Percentiles rank a stretch among this genome's conserved stretches.
Evolutionary conservation across 1,140 invertebrate species (phyloP).

Genomic region (Acarapis woodi): DNA sequence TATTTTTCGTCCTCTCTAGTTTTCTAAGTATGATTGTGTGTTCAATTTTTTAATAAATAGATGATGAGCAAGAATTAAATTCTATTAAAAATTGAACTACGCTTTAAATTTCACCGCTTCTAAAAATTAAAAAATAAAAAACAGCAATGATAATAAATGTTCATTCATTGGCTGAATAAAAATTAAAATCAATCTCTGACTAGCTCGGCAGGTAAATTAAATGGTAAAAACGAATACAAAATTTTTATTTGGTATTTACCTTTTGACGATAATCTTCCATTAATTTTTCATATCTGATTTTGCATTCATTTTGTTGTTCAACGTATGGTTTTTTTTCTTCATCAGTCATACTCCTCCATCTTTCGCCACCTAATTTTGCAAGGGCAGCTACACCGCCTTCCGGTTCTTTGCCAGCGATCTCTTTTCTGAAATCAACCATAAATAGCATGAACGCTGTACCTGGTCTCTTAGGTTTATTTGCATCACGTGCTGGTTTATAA

Average conservation of each 20-base stretch:
- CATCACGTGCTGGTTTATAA: constrained; percentile 14
- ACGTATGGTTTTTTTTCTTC: constrained; percentile 15
- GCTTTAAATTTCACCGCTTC: too few relatives aligned
- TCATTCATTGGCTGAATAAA: too few relatives aligned
- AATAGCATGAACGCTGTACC: constrained; percentile 16
- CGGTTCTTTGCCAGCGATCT: constrained; percentile 16
- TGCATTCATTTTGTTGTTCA: constrained; percentile 14
- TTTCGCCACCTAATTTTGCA: constrained; percentile 15
- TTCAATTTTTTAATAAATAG: too few relatives aligned
- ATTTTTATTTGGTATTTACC: constrained; percentile 3
- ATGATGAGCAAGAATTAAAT: too few relatives aligned
- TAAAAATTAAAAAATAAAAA: too few relatives aligned
- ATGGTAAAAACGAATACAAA: background rate
- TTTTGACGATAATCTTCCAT: constrained; percentile 16
- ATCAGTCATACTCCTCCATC: constrained; percentile 15
- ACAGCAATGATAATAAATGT: too few relatives aligned
- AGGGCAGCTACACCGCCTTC: constrained; percentile 15
- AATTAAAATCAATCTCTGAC: too few relatives aligned
- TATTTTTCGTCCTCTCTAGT: too few relatives aligned
- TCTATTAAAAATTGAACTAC: too few relatives aligned
- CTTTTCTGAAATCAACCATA: constrained; percentile 15
- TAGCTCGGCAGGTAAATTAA: background rate
- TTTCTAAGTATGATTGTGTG: too few relatives aligned
- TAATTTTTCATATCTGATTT: constrained; percentile 13
- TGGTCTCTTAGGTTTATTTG: constrained; percentile 15